A percentile compares a stretch with the other conserved stretches of the same genome.
Conservation (phyloP, 2,797 vertebrate species). For the Anabas testudineus region DNA sequence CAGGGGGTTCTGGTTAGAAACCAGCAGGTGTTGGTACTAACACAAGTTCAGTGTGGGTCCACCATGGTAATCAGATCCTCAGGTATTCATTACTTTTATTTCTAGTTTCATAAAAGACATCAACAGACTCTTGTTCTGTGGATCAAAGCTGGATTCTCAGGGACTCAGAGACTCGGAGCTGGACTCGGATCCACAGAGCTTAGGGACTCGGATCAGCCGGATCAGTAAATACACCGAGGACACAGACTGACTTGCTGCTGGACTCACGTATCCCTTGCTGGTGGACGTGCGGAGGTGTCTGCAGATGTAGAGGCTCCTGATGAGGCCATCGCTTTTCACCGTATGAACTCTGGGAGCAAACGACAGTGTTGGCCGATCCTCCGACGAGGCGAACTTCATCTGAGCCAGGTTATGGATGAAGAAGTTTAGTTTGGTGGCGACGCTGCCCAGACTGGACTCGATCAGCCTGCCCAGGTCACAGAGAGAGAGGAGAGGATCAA, state of each 20-base stretch:
- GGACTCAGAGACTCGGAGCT: too few species aligned
- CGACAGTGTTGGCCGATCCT: conserved; percentile 89
- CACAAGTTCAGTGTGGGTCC: too few species aligned
- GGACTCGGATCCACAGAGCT: too few species aligned
- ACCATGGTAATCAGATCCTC: too few species aligned
- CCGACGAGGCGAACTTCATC: conserved; percentile 93
- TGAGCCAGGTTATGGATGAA: conserved; percentile 99
- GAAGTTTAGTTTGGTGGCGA: conserved; percentile 98
- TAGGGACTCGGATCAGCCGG: too few species aligned
- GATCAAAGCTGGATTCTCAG: too few species aligned
- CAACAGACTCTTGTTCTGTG: too few species aligned
- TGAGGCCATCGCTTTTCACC: conserved; percentile 85
- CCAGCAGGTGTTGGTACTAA: too few species aligned
- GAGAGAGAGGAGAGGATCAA: not conserved
- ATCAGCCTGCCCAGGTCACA: conserved; percentile 81
- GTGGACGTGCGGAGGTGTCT: conserved; percentile 88
- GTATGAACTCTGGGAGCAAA: conserved; percentile 91
- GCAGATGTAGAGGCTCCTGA: conserved; percentile 90
- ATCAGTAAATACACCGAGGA: too few species aligned
- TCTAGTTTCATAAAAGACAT: too few species aligned
- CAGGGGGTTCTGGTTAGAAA: too few species aligned
- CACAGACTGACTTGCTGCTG: not conserved
- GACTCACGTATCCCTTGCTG: conserved; percentile 92
- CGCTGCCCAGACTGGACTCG: conserved; percentile 95
- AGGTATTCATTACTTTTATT: too few species aligned